Evolutionary conservation across 2,888 invertebrate genomes (phyloP), one percentile per base, ranked within the genome.

Genomic region (Resseliella maxima): DNA sequence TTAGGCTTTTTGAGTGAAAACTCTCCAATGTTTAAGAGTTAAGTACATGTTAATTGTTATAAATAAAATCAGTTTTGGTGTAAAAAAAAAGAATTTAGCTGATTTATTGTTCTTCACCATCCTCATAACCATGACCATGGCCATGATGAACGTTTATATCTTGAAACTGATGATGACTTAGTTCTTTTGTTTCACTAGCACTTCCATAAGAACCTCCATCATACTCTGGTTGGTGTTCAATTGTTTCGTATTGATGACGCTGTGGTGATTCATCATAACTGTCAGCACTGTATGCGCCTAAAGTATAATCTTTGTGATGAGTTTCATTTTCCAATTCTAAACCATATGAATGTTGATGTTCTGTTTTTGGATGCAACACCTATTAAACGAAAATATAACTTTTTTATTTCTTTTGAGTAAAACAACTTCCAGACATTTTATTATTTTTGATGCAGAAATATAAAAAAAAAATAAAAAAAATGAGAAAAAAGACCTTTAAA

Each of bases 311-410:
- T 10, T 86, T 86, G 31, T 86, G 64, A 86, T 88, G 87, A 85
- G 92, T 92, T 89, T 93, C 93, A 88, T 93, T 92, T 89, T 94
- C 94, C 24, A 94, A 91, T 12, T 93, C 93, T 21, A 93, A 89
- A 86, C 94, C 94, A 81, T 92, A 92, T 31, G 93, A 93, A 88
- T 93, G 93, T 81, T 90, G 91, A 88, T 93, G 93, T 88, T 93
- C 92, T 18, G 92, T 92, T 89, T 94, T 93, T 1, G 94, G 94
- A 89, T 94, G 94, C 88, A 94, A 91, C 87, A 92, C 91, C 89
- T 50, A 27, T 59, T 31, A n/a, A n/a, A n/a, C n/a, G n/a, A n/a
- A n/a, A n/a, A n/a, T n/a, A n/a, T n/a, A n/a, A n/a, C n/a, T n/a
- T n/a, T n/a, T n/a, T n/a, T n/a, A n/a, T 38, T 35, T 8, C 12